These are phyloP conservation scores for Neogobius melanostomus DNA, from an alignment of 2,113 vertebrate genomes.

Conservation along the genomic window DNA sequence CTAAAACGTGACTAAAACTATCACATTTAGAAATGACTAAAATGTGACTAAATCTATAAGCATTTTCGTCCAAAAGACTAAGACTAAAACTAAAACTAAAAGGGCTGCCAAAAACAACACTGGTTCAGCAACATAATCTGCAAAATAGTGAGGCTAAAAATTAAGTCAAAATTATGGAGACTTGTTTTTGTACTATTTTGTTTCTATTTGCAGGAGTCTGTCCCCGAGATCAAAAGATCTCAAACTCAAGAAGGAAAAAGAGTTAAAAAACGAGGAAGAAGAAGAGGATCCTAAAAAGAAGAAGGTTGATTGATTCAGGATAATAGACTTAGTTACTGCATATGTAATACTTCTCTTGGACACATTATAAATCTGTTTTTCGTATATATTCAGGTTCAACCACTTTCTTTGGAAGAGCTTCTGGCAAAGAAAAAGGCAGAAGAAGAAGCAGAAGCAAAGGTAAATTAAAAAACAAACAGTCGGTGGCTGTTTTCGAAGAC, in stretches of 20 bases:
- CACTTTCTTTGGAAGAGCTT: conserved; percentile 93
- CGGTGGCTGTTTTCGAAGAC: too few species aligned
- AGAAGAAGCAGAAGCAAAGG: conserved; percentile 96
- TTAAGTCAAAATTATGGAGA: not conserved
- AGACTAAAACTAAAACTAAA: too few species aligned
- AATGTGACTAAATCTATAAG: too few species aligned
- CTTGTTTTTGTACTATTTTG: not conserved
- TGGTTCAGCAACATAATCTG: too few species aligned
- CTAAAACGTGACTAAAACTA: too few species aligned
- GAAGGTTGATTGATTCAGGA: conserved; percentile 69
- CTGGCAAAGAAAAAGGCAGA: conserved; percentile 96
- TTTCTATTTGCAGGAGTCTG: conserved; percentile 67
- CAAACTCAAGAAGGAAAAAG: conserved; percentile 86
- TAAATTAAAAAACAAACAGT: too few species aligned
- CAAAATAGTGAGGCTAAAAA: too few species aligned
- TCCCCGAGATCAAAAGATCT: conserved; percentile 88
- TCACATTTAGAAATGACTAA: too few species aligned
- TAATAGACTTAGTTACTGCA: conserved; percentile 3
- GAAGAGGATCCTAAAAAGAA: conserved; percentile 87
- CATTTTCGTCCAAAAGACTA: too few species aligned
- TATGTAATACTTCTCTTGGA: not conserved
- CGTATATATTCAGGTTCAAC: conserved; percentile 79
- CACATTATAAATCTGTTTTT: not conserved
- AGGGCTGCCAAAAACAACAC: too few species aligned
- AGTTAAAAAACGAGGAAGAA: conserved; percentile 87